Base-by-base conservation (phyloP, 2,888 invertebrate genomes). In the Embidobia sp. region DNA sequence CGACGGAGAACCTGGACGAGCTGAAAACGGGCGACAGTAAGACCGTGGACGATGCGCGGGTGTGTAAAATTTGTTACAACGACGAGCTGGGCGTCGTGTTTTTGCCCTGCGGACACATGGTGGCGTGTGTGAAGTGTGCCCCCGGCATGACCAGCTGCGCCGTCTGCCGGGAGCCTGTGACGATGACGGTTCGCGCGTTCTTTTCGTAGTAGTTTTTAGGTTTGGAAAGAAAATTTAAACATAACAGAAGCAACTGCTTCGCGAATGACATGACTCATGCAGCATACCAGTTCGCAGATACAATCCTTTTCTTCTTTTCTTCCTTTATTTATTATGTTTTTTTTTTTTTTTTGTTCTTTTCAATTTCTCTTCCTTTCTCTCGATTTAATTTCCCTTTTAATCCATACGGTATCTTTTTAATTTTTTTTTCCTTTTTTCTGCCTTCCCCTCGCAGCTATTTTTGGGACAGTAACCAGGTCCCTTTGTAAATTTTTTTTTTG, bases 31-130 rank as follows among this genome's bases (percentile, higher is more conserved):
- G 37, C 42, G 79, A 87, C 11, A 72, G 42, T 13, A 72, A 72
- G 4, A 55, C 22, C 13, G 44, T 66, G 29, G 66, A 89, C 26
- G 89, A 89, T 84, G 92, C 92, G 74, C 93, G 94, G 83, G 90
- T 95, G 82, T 98, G 98, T 91, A 97, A 96, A 91, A 97, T 98
- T 82, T 98, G 98, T 90, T 97, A 94, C 91, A 94, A 93, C 72
- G 94, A 94, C 85, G 97, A 97, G 90, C 93, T 96, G 83, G 95
- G 95, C 81, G 95, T 98, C 76, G 95, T 97, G 83, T 98, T 98
- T 91, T 92, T 98, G 84, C 98, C 98, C 49, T 98, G 98, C 90
- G 96, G 97, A 79, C 98, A 98, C 91, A 94, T 98, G 85, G 95
- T 97, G 63, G 95, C 97, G 51, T 98, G 98, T 91, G 94, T 95